Conservation (phyloP, 1,140 invertebrate genomes). For the Globodera ellingtonae region DNA sequence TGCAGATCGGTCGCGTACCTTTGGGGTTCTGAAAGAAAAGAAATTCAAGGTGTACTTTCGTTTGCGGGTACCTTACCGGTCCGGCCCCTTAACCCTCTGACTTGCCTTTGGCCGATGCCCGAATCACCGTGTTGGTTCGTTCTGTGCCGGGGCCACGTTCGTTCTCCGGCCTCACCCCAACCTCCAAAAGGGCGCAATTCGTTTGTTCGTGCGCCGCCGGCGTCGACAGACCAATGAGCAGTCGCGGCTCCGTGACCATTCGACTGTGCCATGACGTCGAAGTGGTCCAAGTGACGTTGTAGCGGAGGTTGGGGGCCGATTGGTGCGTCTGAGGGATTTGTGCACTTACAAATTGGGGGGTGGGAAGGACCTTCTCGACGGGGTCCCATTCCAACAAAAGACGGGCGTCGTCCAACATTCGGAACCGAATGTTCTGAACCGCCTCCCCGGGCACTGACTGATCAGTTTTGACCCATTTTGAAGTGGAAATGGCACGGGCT, state of each 20-base stretch:
- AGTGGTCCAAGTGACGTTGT: conserved; percentile 46
- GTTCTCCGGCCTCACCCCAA: conserved; percentile 46
- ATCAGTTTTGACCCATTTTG: conserved; percentile 42
- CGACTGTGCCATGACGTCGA: conserved; percentile 12
- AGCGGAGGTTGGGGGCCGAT: conserved; percentile 48
- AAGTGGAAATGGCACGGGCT: conserved; percentile 5
- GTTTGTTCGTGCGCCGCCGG: not conserved
- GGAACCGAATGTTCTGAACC: conserved; percentile 42
- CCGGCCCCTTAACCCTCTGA: not conserved
- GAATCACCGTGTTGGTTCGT: conserved; percentile 44
- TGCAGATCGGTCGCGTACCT: conserved; percentile 37
- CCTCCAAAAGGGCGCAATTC: conserved; percentile 37
- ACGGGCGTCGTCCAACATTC: conserved; percentile 45
- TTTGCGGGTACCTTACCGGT: not conserved
- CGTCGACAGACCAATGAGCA: conserved; percentile 31
- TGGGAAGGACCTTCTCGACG: conserved; percentile 38
- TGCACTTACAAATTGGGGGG: not conserved
- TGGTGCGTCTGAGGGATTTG: conserved; percentile 28
- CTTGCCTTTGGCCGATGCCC: conserved; percentile 37
- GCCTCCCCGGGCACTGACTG: conserved; percentile 36
- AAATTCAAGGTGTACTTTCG: not conserved
- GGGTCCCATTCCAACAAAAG: conserved; percentile 52
- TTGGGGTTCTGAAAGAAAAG: conserved; percentile 45
- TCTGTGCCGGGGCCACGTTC: conserved; percentile 42
- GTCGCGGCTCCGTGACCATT: conserved; percentile 30